A percentile compares a stretch with the other conserved stretches of the same genome.
These are phyloP conservation scores for Synergus laeviventris DNA, from an alignment of 2,888 invertebrate genomes.

Conservation along the genomic window DNA sequence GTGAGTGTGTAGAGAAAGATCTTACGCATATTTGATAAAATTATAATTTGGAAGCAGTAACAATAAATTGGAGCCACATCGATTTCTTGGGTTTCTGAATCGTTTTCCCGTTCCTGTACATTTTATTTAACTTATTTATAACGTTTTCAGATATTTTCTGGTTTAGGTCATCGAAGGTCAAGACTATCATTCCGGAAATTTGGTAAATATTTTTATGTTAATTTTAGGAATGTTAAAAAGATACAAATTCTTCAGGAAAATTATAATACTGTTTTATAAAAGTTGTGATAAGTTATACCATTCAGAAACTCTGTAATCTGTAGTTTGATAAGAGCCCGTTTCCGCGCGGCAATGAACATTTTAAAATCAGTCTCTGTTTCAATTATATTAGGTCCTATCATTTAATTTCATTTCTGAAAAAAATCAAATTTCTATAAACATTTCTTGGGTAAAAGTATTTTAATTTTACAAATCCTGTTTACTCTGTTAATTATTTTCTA, in stretches of 20 bases:
- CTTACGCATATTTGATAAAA: constrained; percentile 16
- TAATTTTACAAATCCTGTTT: neutral
- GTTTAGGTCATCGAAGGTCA: neutral
- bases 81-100: neutral
- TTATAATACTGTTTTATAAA: neutral
- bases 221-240: neutral
- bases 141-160: neutral
- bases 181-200: neutral
- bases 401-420: too few relatives aligned
- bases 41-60: constrained; percentile 25
- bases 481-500: neutral
- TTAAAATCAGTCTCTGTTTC: neutral
- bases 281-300: neutral
- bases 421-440: neutral
- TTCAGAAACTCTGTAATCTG: constrained; percentile 5
- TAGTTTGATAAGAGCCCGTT: constrained; percentile 21
- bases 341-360: neutral
- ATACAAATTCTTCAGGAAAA: neutral
- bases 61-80: constrained; percentile 29
- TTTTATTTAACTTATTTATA: neutral
- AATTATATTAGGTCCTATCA: too few relatives aligned
- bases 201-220: neutral
- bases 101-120: neutral
- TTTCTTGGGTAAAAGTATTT: neutral
- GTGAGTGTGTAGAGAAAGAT: constrained; percentile 3